Evolutionary conservation across 2,113 vertebrate species (phyloP).

Genomic region (Tursiops truncatus): DNA sequence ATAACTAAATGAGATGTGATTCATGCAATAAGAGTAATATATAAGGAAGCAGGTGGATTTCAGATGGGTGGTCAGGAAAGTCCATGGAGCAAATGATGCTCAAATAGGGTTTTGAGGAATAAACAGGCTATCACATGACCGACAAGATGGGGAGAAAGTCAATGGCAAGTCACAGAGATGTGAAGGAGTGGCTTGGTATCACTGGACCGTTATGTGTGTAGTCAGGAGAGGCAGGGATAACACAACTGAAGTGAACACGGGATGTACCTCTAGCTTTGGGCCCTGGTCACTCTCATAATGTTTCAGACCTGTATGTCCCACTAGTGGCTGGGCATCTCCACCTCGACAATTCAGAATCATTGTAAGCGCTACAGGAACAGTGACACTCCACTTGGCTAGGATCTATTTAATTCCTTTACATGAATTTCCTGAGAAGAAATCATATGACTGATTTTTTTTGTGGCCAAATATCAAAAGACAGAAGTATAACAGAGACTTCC

Average conservation of each 20-base stretch:
- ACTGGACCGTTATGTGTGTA: too few species aligned
- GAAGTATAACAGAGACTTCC: neutral
- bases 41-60: neutral
- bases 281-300: neutral
- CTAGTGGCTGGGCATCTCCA: too few species aligned
- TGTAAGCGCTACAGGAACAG: accelerated
- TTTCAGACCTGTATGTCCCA: neutral
- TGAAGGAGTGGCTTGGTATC: too few species aligned
- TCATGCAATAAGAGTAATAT: neutral
- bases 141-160: neutral
- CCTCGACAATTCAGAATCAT: neutral
- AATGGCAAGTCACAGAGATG: neutral
- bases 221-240: neutral
- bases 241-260: neutral
- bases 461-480: neutral
- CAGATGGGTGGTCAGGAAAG: neutral
- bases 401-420: neutral
- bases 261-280: neutral
- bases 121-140: neutral
- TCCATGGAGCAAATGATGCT: neutral
- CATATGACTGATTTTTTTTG: neutral
- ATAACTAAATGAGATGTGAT: neutral
- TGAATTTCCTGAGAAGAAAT: neutral
- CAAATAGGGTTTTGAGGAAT: neutral
- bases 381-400: neutral